Conservation (phyloP, 2,888 invertebrate genomes). For the Chorisops tibialis region DNA sequence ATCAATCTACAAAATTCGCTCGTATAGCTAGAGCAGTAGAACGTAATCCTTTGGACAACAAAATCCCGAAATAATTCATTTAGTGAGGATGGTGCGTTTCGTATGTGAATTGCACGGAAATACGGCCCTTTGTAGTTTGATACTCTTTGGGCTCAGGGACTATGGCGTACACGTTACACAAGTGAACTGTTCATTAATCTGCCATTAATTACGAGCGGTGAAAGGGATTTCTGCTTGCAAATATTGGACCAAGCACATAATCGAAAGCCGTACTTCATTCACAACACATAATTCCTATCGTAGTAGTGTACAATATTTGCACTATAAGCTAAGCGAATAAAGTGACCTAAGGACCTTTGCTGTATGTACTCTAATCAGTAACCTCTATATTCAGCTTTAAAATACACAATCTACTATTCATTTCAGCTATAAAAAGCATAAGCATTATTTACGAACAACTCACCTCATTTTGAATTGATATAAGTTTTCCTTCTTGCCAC, state of each 20-base stretch:
- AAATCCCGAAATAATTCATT: conserved; percentile 24
- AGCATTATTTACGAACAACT: background rate
- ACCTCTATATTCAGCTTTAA: too few relatives aligned
- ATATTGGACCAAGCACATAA: conserved; percentile 7
- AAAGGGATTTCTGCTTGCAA: conserved; percentile 14
- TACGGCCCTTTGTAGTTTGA: too few relatives aligned
- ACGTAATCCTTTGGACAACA: conserved; percentile 23
- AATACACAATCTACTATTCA: too few relatives aligned
- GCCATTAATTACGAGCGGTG: conserved; percentile 25
- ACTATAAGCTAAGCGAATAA: too few relatives aligned
- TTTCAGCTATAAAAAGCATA: too few relatives aligned
- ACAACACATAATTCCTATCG: too few relatives aligned
- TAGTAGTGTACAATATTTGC: too few relatives aligned
- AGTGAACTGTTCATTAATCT: conserved; percentile 27
- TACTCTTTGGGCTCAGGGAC: background rate
- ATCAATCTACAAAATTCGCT: conserved; percentile 10
- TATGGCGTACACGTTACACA: background rate
- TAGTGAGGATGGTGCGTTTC: conserved; percentile 3
- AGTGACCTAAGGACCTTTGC: too few relatives aligned
- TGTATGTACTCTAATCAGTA: too few relatives aligned
- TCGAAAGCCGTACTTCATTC: background rate
- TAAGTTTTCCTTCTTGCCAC: conserved; percentile 4
- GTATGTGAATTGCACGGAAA: background rate
- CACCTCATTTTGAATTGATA: conserved; percentile 20
- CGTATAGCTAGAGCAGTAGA: too few relatives aligned